phyloP scores from a whole-genome alignment of 2,888 invertebrate species.

The Sipunculus nudus region DNA sequence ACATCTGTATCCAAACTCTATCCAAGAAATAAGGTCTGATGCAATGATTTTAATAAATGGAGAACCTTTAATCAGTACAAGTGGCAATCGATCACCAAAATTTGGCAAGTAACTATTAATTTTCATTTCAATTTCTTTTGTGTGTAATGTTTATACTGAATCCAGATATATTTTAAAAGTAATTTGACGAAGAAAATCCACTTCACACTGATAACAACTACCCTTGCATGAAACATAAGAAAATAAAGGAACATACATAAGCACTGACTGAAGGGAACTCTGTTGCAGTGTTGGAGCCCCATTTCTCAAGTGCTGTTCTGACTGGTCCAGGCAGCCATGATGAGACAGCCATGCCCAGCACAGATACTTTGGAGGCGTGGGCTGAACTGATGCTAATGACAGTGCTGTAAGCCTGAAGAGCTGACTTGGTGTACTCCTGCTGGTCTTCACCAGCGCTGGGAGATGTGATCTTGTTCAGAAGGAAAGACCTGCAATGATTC shows the following conservation, averaged over 20 bases:
- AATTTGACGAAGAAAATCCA: too few species aligned
- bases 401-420: conserved; percentile 63
- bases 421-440: background rate
- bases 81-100: too few species aligned
- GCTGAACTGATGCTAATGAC: conserved; percentile 68
- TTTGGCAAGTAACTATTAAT: too few species aligned
- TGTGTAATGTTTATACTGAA: too few species aligned
- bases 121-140: too few species aligned
- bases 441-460: conserved; percentile 63
- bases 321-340: conserved; percentile 71
- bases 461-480: conserved; percentile 69
- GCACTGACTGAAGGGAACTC: conserved; percentile 70
- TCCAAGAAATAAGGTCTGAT: too few species aligned
- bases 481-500: conserved; percentile 67
- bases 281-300: conserved; percentile 71
- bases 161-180: too few species aligned
- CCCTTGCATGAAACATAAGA: background rate
- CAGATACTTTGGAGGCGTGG: conserved; percentile 63
- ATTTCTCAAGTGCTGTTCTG: conserved; percentile 73
- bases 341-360: conserved; percentile 69
- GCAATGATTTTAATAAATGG: too few species aligned
- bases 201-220: background rate
- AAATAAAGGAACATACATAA: conserved; percentile 69
- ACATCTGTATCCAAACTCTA: too few species aligned
- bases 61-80: too few species aligned